Evolutionary conservation across 1,140 invertebrate species (phyloP), one percentile per base, ranked within the genome.

Genomic region (Ganaspis sp.): DNA sequence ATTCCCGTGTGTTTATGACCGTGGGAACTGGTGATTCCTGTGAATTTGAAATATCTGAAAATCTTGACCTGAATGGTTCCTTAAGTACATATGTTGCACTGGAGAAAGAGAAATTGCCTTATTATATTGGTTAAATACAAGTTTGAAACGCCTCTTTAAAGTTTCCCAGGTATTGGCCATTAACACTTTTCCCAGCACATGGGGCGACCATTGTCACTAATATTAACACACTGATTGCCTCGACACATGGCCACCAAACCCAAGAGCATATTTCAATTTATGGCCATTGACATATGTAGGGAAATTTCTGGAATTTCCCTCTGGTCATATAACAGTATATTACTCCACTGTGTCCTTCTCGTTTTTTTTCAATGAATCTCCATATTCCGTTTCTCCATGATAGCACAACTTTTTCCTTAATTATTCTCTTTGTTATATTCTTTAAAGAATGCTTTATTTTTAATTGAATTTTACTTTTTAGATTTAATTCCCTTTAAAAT

Each of bases 131-230:
- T n/a, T 15, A 45, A 45, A n/a, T n/a, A 45, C 15, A 4, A 45
- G 15, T 45, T 45, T n/a, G n/a, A 45, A 45, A n/a, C 42, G 42
- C n/a, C 45, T n/a, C 45, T n/a, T 49, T 49, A 4, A 49, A 49
- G 17, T 49, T 49, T 8, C 45, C n/a, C 45, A 49, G 45, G 45
- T 49, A 49, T 49, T 64, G 23, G 12, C 12, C 5, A 64, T 29
- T 64, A 64, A 64, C 58, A 64, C 58, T 64, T 64, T 64, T 64
- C 58, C 58, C 58, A 64, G 5, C 58, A 64, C 58, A 64, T 64
- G 26, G 23, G 23, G 8, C 23, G 12, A 64, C 12, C 26, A 64
- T 26, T 8, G 23, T 64, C 58, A 15, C 15, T 12, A 64, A 64
- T 29, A 64, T 64, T 64, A 64, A 29, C 58, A 64, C 58, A 64